These are phyloP conservation scores for Ooceraea biroi DNA, from an alignment of 1,140 invertebrate genomes.

Conservation along the genomic window DNA sequence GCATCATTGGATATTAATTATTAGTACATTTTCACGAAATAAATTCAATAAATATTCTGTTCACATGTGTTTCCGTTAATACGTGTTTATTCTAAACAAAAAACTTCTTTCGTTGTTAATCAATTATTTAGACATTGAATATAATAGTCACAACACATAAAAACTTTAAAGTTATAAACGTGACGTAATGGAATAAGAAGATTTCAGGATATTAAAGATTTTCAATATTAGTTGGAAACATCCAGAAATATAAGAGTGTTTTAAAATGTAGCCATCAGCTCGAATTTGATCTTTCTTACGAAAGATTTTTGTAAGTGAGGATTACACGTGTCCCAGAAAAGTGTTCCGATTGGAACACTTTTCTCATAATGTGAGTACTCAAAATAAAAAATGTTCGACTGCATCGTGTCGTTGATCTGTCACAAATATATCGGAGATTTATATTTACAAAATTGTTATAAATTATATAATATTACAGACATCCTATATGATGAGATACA, in stretches of 20 bases:
- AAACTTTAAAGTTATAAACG: too few relatives aligned
- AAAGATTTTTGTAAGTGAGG: constrained; percentile 13
- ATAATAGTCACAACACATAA: too few relatives aligned
- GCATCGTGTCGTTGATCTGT: not conserved
- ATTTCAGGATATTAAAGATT: constrained; percentile 22
- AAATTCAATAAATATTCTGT: constrained; percentile 9
- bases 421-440: not conserved
- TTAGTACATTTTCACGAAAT: not conserved
- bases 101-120: not conserved
- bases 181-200: too few relatives aligned
- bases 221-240: not conserved
- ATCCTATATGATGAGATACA: not conserved
- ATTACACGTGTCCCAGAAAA: not conserved
- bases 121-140: not conserved
- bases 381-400: not conserved
- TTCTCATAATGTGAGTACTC: not conserved
- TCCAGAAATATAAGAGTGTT: not conserved
- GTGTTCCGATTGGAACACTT: not conserved
- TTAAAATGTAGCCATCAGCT: not conserved
- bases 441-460: not conserved
- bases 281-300: constrained; percentile 12
- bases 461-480: not conserved
- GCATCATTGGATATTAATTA: not conserved
- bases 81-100: not conserved
- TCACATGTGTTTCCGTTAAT: too few relatives aligned